Percentiles rank a stretch among this genome's conserved stretches.
Conservation (phyloP, 2,797 vertebrate species). For the Florisuga fusca region DNA sequence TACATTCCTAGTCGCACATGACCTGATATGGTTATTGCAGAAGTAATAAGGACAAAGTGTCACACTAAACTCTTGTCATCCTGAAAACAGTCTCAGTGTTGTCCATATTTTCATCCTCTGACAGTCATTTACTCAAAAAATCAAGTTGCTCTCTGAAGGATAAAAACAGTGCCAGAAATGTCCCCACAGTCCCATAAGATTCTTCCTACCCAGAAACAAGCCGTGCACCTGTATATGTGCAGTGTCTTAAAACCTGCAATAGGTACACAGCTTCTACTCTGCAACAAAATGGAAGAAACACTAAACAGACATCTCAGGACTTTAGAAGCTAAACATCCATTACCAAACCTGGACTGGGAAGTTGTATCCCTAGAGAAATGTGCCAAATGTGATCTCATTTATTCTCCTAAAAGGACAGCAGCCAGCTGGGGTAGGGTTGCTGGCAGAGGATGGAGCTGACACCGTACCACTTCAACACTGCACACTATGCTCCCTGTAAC, state of each 20-base stretch:
- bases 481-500: constrained; percentile 18
- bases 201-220: background rate
- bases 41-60: background rate
- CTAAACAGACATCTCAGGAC: background rate
- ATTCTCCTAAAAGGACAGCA: constrained; percentile 26
- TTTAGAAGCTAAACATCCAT: background rate
- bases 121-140: background rate
- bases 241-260: background rate
- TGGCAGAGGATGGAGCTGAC: constrained; percentile 41
- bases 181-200: background rate
- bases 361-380: constrained; percentile 31
- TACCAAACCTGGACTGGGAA: background rate
- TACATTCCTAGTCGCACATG: background rate
- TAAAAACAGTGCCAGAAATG: background rate
- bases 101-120: background rate
- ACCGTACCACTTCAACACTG: constrained; percentile 39
- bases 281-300: background rate
- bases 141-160: background rate
- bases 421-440: background rate
- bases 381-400: constrained; percentile 49
- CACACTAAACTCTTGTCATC: background rate
- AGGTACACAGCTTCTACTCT: background rate
- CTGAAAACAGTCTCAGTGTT: background rate
- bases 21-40: background rate
- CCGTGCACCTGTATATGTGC: background rate